Percentiles rank a stretch among this genome's conserved stretches.
phyloP scores from a whole-genome alignment of 2,888 invertebrate species.

The Noctua comes region DNA sequence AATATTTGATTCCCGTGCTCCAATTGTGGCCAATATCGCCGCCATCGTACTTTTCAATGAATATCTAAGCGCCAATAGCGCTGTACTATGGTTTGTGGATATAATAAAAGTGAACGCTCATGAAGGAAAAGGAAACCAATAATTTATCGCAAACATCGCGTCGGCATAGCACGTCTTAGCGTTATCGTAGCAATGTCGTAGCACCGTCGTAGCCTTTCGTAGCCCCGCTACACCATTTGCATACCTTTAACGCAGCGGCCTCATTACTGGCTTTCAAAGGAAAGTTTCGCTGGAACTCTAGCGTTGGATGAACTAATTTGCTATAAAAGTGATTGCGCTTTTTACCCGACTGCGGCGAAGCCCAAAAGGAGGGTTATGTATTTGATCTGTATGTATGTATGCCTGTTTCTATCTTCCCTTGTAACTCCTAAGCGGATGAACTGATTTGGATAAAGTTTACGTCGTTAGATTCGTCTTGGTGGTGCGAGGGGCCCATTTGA shows the following conservation, averaged over 20 bases:
- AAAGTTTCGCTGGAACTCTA: constrained; percentile 5
- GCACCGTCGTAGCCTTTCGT: constrained; percentile 28
- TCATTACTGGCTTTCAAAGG: constrained; percentile 39
- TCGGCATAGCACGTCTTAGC: constrained; percentile 37
- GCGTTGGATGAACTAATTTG: constrained; percentile 19
- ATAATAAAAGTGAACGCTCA: not conserved
- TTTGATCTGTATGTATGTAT: too few species aligned
- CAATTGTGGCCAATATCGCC: not conserved
- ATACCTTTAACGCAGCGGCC: constrained; percentile 27
- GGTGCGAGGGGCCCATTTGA: too few species aligned
- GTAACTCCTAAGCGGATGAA: too few species aligned
- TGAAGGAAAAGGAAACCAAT: not conserved
- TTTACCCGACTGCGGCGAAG: too few species aligned
- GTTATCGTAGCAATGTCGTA: constrained; percentile 24
- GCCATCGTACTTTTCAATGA: not conserved
- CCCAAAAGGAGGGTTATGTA: too few species aligned
- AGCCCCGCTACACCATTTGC: constrained; percentile 39
- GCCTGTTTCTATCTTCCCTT: too few species aligned
- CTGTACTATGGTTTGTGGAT: not conserved
- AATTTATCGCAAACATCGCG: not conserved
- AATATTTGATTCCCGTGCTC: not conserved
- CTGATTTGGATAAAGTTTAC: too few species aligned
- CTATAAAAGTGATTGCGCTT: constrained; percentile 1
- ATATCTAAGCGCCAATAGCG: not conserved
- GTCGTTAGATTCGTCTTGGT: too few species aligned